Percentiles rank a stretch among this genome's conserved stretches.
These are phyloP conservation scores for Eumaeus atala DNA, from an alignment of 1,140 invertebrate species.

Conservation along the genomic window DNA sequence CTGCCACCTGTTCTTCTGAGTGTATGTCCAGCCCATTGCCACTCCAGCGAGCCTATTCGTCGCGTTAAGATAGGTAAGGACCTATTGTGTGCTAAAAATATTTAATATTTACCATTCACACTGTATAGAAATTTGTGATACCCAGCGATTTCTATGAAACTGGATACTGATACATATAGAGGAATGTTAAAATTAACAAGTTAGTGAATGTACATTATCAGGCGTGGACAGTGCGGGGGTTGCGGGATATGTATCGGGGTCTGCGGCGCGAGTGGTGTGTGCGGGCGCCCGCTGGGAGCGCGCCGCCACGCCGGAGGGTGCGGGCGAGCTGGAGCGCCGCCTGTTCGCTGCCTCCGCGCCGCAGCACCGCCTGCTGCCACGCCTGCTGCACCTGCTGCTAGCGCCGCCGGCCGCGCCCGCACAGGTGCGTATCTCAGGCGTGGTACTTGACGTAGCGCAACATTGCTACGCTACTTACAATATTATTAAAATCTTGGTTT, in stretches of 20 bases:
- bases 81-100: no score
- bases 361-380: constrained; percentile 57
- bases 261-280: constrained; percentile 46
- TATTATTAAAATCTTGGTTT: no score
- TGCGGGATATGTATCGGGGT: constrained; percentile 37
- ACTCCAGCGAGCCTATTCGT: no score
- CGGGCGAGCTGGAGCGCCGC: constrained; percentile 47
- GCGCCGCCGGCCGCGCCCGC: constrained; percentile 31
- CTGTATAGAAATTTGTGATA: no score
- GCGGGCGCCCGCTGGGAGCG: constrained; percentile 58
- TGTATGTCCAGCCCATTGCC: no score
- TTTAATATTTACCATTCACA: no score
- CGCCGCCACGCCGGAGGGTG: constrained; percentile 31
- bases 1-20: no score
- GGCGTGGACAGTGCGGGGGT: constrained; percentile 21
- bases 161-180: no score
- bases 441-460: constrained; percentile 11
- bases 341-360: constrained; percentile 51
- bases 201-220: neutral
- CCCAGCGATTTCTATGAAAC: no score
- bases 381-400: constrained; percentile 50
- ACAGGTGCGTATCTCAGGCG: neutral
- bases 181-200: no score
- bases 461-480: no score
- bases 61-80: no score